phyloP scores from a whole-genome alignment of 2,113 vertebrate species.

The Butastur rufipennis region DNA sequence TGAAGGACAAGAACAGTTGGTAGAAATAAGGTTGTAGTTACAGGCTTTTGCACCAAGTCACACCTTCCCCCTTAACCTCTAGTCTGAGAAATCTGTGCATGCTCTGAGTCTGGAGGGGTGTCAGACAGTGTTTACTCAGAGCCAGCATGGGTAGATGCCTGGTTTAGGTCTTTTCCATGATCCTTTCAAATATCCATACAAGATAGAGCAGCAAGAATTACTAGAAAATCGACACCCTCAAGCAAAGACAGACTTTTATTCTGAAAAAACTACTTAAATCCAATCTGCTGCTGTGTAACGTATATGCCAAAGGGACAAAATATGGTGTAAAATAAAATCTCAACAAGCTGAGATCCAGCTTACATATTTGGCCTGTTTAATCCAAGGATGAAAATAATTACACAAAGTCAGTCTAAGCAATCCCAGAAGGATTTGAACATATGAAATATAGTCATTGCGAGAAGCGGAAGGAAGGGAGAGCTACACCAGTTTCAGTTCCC shows the following conservation, averaged over 20 bases:
- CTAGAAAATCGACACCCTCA: neutral
- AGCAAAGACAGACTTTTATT: constrained; percentile 19
- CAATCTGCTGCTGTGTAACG: constrained; percentile 33
- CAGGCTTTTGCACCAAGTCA: neutral
- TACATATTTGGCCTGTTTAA: constrained; percentile 54
- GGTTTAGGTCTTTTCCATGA: neutral
- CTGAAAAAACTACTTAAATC: constrained; percentile 11
- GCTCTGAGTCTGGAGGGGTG: neutral
- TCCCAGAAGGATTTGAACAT: constrained; percentile 36
- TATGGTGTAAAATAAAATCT: constrained; percentile 24
- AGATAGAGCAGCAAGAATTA: neutral
- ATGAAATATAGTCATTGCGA: neutral
- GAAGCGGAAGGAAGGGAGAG: constrained; percentile 40
- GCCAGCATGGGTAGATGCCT: neutral
- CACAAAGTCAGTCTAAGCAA: constrained; percentile 21
- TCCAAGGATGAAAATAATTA: constrained; percentile 61
- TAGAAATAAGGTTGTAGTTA: neutral
- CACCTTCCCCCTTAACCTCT: neutral
- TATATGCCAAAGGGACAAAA: constrained; percentile 41
- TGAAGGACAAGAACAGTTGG: neutral
- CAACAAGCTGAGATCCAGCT: constrained; percentile 25
- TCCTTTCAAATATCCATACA: neutral
- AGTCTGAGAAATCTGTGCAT: neutral
- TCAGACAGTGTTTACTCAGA: neutral
- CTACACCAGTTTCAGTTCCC: constrained; percentile 13